phyloP scores from a whole-genome alignment of 2,888 invertebrate species.

The Drosophila tripunctata region DNA sequence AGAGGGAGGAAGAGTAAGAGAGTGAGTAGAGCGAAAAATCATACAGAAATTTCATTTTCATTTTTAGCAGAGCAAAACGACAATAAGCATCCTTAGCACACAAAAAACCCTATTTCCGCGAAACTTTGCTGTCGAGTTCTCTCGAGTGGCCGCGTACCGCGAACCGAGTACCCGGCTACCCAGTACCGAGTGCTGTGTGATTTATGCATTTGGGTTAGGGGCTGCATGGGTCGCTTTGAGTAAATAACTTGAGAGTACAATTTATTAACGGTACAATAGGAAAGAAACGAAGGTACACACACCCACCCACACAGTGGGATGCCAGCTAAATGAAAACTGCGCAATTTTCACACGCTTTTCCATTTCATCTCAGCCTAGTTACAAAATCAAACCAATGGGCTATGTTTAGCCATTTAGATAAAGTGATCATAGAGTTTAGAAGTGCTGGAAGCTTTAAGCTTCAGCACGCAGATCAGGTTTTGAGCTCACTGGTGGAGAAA shows the following conservation, averaged over 20 bases:
- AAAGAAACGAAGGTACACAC: constrained; percentile 29
- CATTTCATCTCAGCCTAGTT: too few relatives aligned
- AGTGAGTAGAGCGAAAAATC: constrained; percentile 9
- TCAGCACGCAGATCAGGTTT: too few relatives aligned
- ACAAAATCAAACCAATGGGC: too few relatives aligned
- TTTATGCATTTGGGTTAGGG: constrained; percentile 72
- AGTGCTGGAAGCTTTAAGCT: too few relatives aligned
- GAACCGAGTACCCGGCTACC: neutral
- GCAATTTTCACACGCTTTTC: constrained; percentile 24
- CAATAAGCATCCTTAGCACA: constrained; percentile 24
- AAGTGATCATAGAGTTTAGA: too few relatives aligned
- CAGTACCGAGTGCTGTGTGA: constrained; percentile 48
- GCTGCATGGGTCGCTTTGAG: constrained; percentile 48
- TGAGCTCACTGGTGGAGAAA: too few relatives aligned
- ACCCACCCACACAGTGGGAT: constrained; percentile 15
- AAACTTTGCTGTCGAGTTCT: constrained; percentile 35
- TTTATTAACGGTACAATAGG: constrained; percentile 61
- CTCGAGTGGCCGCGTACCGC: neutral
- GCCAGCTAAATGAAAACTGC: constrained; percentile 23
- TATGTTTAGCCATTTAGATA: too few relatives aligned
- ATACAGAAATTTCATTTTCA: constrained; percentile 41
- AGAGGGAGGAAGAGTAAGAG: too few relatives aligned
- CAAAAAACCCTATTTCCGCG: constrained; percentile 32
- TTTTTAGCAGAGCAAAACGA: constrained; percentile 43
- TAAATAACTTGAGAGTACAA: constrained; percentile 62